Evolutionary conservation across 2,113 vertebrate species (phyloP).

Genomic region (Micronycteris hirsuta): DNA sequence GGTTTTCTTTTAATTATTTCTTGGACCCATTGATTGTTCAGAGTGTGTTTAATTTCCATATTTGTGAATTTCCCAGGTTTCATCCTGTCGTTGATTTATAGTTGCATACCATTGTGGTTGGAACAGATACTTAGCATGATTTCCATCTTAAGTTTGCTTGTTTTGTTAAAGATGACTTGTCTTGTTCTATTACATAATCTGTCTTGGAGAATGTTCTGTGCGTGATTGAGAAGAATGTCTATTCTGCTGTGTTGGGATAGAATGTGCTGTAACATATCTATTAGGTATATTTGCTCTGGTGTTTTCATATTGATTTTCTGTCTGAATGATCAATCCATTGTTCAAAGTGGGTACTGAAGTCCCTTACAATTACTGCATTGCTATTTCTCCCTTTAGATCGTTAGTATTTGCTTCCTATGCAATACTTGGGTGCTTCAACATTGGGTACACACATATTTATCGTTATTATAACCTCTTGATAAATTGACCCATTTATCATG

Average conservation of each 20-base stretch:
- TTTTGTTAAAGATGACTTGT: background rate
- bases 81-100: background rate
- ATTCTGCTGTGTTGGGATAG: background rate
- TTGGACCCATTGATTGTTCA: background rate
- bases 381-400: background rate
- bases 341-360: background rate
- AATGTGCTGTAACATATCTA: background rate
- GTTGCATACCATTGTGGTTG: background rate
- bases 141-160: background rate
- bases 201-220: background rate
- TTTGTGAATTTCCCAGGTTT: too few species aligned
- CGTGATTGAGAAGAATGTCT: background rate
- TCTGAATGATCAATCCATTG: background rate
- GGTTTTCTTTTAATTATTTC: background rate
- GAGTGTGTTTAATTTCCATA: background rate
- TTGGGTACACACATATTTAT: background rate
- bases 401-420: background rate
- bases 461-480: background rate
- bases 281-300: background rate
- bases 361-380: background rate
- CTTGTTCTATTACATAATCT: background rate
- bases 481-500: background rate
- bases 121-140: background rate
- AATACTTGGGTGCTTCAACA: background rate
- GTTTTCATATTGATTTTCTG: background rate